Percentiles rank a stretch among this genome's conserved stretches.
phyloP scores from a whole-genome alignment of 2,888 invertebrate genomes.

The Tipula lateralis region DNA sequence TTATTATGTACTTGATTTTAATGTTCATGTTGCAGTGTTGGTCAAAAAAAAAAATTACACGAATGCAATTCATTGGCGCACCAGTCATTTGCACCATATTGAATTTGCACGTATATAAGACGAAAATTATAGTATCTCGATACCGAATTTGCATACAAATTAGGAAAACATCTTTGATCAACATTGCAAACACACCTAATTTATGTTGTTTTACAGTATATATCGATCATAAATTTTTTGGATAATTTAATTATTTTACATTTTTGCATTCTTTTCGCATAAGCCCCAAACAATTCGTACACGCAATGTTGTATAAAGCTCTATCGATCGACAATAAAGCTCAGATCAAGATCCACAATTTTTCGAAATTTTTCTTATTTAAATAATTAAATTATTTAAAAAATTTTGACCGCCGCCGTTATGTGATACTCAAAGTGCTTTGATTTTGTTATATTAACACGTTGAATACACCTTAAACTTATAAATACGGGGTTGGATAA shows the following conservation, averaged over 20 bases:
- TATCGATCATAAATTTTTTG: conserved; percentile 1
- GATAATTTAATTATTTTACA: not conserved
- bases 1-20: not conserved
- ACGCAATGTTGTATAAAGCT: not conserved
- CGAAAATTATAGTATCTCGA: no score
- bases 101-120: not conserved
- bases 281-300: not conserved
- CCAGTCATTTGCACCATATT: not conserved
- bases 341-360: not conserved
- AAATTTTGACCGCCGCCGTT: not conserved
- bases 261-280: not conserved
- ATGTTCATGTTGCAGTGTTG: not conserved
- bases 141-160: not conserved
- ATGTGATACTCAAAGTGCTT: not conserved
- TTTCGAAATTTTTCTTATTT: not conserved
- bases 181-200: not conserved
- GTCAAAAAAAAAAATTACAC: not conserved
- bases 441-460: not conserved
- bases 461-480: not conserved
- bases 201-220: not conserved
- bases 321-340: not conserved
- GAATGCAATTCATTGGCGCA: not conserved
- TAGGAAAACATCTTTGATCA: not conserved
- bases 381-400: not conserved
- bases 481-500: not conserved